Conservation (phyloP, 2,113 vertebrate species). For the Lepidothrix coronata region DNA sequence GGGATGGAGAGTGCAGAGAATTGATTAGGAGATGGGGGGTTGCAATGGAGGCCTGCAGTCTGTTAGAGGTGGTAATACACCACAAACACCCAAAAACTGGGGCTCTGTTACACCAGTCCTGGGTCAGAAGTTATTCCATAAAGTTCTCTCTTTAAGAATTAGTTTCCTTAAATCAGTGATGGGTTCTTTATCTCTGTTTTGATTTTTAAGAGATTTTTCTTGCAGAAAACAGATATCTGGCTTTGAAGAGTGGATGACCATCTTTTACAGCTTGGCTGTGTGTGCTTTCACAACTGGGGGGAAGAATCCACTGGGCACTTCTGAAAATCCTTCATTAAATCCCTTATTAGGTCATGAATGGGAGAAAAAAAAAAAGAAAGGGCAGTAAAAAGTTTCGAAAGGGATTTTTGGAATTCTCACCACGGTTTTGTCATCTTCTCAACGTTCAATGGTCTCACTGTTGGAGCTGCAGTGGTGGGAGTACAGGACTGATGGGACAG, state of each 20-base stretch:
- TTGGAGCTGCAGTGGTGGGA: conserved; percentile 44
- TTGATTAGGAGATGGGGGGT: not conserved
- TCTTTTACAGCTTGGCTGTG: not conserved
- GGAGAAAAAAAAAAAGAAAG: not conserved
- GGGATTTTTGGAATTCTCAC: conserved; percentile 54
- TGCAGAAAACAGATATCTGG: not conserved
- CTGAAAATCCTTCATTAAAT: not conserved
- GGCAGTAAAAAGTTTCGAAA: not conserved
- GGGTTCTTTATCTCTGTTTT: not conserved
- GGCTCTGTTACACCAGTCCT: not conserved
- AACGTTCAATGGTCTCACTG: conserved; percentile 30
- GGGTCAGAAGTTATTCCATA: not conserved
- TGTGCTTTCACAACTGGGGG: not conserved
- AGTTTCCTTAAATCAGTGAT: not conserved
- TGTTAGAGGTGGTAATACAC: not conserved
- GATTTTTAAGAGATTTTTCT: not conserved
- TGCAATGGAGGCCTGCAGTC: not conserved
- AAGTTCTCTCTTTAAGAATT: not conserved
- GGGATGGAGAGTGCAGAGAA: not conserved
- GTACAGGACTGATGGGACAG: conserved; percentile 1
- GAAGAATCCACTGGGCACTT: not conserved
- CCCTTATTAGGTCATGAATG: conserved; percentile 9
- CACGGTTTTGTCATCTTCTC: conserved; percentile 48
- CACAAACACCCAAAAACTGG: not conserved
- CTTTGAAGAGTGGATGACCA: not conserved